Evolutionary conservation across 2,113 vertebrate species (phyloP).

Genomic region (Panurus biarmicus): DNA sequence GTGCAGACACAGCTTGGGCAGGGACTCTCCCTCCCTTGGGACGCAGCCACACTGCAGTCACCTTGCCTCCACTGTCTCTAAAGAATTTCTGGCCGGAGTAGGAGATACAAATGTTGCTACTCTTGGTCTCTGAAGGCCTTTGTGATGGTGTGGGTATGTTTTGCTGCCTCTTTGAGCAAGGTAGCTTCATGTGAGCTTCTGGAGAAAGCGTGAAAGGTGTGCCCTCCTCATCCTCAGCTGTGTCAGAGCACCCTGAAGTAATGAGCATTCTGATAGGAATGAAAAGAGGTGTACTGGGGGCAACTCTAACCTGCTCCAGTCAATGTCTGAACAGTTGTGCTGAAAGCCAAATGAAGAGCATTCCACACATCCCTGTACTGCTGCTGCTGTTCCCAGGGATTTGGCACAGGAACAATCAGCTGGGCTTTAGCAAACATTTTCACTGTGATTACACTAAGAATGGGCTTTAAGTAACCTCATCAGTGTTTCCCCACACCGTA

Average conservation of each 20-base stretch:
- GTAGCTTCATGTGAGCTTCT: not conserved
- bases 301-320: not conserved
- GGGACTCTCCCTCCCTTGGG: not conserved
- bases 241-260: not conserved
- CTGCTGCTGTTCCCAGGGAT: not conserved
- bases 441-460: not conserved
- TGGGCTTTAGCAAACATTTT: not conserved
- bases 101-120: not conserved
- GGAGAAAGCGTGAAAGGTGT: not conserved
- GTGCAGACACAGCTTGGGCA: not conserved
- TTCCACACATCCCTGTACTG: not conserved
- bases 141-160: not conserved
- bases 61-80: not conserved
- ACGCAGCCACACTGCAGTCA: fast-evolving
- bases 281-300: not conserved
- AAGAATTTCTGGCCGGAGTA: not conserved
- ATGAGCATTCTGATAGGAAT: not conserved
- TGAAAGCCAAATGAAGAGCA: not conserved
- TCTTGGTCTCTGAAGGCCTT: not conserved
- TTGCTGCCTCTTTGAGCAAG: not conserved
- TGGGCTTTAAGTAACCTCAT: not conserved
- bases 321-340: not conserved
- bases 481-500: not conserved
- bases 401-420: not conserved
- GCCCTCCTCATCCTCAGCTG: not conserved